Percentiles rank a stretch among this genome's conserved stretches.
Conservation (phyloP, 2,888 invertebrate species). For the Hyppa rectilinea region DNA sequence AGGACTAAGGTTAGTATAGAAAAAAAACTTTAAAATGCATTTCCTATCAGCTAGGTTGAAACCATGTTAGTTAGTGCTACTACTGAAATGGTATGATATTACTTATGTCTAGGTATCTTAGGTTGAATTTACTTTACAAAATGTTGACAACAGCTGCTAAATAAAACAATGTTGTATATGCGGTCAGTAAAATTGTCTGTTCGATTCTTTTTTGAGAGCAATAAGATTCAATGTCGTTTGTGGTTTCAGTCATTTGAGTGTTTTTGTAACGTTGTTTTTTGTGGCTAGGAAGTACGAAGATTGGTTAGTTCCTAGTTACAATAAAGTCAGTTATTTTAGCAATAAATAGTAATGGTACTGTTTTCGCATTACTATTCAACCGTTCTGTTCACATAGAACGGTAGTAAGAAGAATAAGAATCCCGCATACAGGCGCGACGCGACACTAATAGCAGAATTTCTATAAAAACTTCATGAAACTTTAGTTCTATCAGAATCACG, state of each 20-base stretch:
- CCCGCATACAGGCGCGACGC: too few relatives aligned
- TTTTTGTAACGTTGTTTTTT: slow-evolving; percentile 41
- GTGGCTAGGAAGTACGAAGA: slow-evolving; percentile 56
- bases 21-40: slow-evolving; percentile 62
- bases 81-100: not conserved
- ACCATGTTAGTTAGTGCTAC: slow-evolving; percentile 24
- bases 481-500: too few relatives aligned
- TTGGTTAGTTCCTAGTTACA: slow-evolving; percentile 63
- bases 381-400: not conserved
- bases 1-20: slow-evolving; percentile 41
- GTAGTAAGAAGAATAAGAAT: too few relatives aligned
- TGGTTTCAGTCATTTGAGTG: slow-evolving; percentile 11
- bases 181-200: not conserved
- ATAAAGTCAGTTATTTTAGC: slow-evolving; percentile 29
- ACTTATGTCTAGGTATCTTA: rapidly evolving
- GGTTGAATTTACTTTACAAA: slow-evolving; percentile 31
- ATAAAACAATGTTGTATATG: slow-evolving; percentile 15
- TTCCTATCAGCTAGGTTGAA: slow-evolving; percentile 69
- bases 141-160: slow-evolving; percentile 14
- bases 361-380: slow-evolving; percentile 20
- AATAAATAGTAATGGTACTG: slow-evolving; percentile 11
- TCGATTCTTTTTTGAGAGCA: slow-evolving; percentile 23
- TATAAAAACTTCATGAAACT: too few relatives aligned
- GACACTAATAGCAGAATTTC: too few relatives aligned
- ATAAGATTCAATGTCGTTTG: slow-evolving; percentile 52